Percentiles rank a stretch among this genome's conserved stretches.
phyloP scores from a whole-genome alignment of 2,797 vertebrate species.

The Alauda arvensis region DNA sequence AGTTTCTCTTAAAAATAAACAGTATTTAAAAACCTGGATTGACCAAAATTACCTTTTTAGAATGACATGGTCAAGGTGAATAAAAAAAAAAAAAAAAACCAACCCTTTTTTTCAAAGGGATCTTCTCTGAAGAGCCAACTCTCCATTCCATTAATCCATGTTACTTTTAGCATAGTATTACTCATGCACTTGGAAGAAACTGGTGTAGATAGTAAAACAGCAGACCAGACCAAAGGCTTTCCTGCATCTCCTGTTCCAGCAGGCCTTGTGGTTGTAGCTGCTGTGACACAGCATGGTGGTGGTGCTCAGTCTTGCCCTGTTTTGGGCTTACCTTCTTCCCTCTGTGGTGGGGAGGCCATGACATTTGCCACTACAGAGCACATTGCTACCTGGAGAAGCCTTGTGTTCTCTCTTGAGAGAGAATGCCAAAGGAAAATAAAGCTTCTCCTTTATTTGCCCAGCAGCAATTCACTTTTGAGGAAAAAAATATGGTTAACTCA shows the following conservation, averaged over 20 bases:
- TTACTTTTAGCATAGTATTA: neutral
- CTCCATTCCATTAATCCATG: neutral
- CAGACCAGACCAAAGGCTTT: neutral
- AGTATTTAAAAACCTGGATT: conserved; percentile 7
- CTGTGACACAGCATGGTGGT: neutral
- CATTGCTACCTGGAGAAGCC: neutral
- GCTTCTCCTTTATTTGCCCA: neutral
- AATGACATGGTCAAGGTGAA: neutral
- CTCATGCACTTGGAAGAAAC: neutral
- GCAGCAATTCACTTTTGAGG: neutral
- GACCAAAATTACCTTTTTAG: conserved; percentile 17
- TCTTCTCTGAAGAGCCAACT: neutral
- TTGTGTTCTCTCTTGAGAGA: neutral
- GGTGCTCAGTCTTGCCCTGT: neutral
- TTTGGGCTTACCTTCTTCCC: neutral
- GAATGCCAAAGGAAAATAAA: neutral
- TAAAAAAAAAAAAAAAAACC: neutral
- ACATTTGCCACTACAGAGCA: neutral
- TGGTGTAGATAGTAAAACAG: neutral
- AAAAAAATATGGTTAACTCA: neutral
- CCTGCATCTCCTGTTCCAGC: neutral
- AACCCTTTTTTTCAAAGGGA: neutral
- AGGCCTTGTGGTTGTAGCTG: neutral
- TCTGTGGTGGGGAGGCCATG: neutral
- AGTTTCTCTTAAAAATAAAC: conserved; percentile 54